Evolutionary conservation across 1,140 invertebrate species (phyloP).

Genomic region (Contarinia nasturtii): DNA sequence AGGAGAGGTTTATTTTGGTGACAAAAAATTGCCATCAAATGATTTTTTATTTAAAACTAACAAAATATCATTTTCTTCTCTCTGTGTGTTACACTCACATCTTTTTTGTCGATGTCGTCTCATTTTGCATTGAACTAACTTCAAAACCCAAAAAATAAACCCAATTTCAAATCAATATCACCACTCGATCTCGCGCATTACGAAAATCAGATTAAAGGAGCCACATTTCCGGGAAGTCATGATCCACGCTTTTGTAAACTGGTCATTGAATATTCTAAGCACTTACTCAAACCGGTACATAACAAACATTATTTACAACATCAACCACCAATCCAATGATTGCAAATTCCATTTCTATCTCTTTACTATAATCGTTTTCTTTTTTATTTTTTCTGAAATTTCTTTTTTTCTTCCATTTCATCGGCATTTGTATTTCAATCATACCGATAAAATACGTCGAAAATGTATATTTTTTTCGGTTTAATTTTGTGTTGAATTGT

Average conservation of each 20-base stretch:
- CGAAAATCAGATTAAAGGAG: constrained; percentile 68
- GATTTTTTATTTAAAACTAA: neutral
- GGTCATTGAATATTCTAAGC: constrained; percentile 82
- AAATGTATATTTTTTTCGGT: neutral
- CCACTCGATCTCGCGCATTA: neutral
- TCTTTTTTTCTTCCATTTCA: neutral
- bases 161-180: neutral
- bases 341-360: neutral
- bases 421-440: neutral
- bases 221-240: constrained; percentile 84
- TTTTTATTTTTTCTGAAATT: neutral
- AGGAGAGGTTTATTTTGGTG: too few relatives aligned
- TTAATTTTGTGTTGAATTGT: neutral
- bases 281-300: constrained; percentile 82
- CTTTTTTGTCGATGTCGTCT: neutral
- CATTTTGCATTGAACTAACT: neutral
- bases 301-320: neutral
- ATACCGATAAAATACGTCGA: too few relatives aligned
- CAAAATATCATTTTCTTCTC: neutral
- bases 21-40: neutral
- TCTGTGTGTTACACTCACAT: neutral
- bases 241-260: constrained; percentile 85
- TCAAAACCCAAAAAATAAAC: neutral
- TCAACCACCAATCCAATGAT: too few relatives aligned
- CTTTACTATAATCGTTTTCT: neutral